Evolutionary conservation across 30 jellyfish, hydroid and myxozoan genomes (phyloP), one percentile per base, ranked within the genome.

Genomic region (Aurelia aurita): DNA sequence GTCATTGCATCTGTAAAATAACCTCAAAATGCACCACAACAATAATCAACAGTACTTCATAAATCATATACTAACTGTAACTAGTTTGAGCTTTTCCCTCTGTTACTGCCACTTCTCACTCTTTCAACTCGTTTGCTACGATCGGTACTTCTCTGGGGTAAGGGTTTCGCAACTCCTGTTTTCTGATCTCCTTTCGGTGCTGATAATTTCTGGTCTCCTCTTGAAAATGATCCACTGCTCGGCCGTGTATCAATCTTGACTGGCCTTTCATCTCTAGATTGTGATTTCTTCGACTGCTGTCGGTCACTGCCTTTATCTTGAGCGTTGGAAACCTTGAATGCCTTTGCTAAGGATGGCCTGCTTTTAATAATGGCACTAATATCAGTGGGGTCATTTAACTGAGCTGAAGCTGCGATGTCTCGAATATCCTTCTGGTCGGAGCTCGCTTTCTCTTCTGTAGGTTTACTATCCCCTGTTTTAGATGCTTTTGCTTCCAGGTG

Each of bases 311-410:
- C 79, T 72, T 60, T 77, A 3, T 77, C 88, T 60, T 60, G 71
- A 22, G 28, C 55, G 68, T 5, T 66, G 12, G 65, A 69, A 8
- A 46, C 43, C 60, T 83, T 83, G 87, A 83, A 83, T 2, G 93
- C 93, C 32, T 83, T 83, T 27, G 93, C 93, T 34, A 83, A 71
- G 15, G 93, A 69, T 29, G 93, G 93, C 73, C 87, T 20, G 75
- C 81, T 27, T 75, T 83, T 83, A 72, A 83, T 83, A 19, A 83
- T 83, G 3, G 93, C 58, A 60, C 16, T 25, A 3, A 83, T 57
- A 60, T 83, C 93, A 20, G 80, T 29, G 1, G 93, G 93, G 27
- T 83, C 93, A 35, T 83, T 83, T 31, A 83, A 80, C 93, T 69
- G 72, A 67, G 93, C 93, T 13, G 93, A 62, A 9, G 93, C 81